Percentiles rank a stretch among this genome's conserved stretches.
Evolutionary conservation across 2,888 invertebrate species (phyloP).

Genomic region (Leucophenga montana): DNA sequence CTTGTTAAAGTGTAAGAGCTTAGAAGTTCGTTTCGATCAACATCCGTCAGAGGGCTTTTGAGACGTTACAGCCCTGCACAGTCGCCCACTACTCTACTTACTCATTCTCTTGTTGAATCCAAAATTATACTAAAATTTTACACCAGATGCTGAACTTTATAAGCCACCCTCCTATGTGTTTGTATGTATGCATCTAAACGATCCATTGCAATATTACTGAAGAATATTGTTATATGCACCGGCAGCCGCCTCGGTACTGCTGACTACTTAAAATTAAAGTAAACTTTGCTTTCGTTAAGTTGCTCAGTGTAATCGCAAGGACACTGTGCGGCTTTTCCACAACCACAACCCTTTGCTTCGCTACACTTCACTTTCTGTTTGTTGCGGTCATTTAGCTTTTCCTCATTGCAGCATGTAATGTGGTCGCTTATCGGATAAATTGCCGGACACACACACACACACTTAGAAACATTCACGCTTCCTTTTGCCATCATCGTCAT

Average conservation of each 20-base stretch:
- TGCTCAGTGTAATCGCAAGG: constrained; percentile 25
- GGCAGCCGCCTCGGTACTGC: constrained; percentile 6
- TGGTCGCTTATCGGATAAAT: constrained; percentile 56
- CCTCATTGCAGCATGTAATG: constrained; percentile 60
- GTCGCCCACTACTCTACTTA: too few species aligned
- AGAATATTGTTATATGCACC: constrained; percentile 2
- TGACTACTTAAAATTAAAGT: constrained; percentile 62
- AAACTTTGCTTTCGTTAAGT: constrained; percentile 55
- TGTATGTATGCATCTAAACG: constrained; percentile 19
- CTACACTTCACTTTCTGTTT: constrained; percentile 50
- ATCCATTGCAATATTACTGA: background rate
- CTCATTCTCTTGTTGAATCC: too few species aligned
- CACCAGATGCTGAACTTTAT: too few species aligned
- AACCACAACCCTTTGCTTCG: constrained; percentile 11
- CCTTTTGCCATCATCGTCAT: too few species aligned
- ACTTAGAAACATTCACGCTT: too few species aligned
- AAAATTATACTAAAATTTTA: too few species aligned
- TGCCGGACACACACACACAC: constrained; percentile 28
- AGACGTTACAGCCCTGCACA: too few species aligned
- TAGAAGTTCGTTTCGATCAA: too few species aligned
- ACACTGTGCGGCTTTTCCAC: background rate
- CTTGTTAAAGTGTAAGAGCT: too few species aligned
- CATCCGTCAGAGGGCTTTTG: too few species aligned
- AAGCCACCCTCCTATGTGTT: constrained; percentile 17
- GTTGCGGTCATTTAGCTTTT: constrained; percentile 60